Percentiles rank a stretch among this genome's conserved stretches.
These are phyloP conservation scores for Hirtodrosophila alboralis DNA, from an alignment of 2,888 invertebrate genomes.

Conservation along the genomic window DNA sequence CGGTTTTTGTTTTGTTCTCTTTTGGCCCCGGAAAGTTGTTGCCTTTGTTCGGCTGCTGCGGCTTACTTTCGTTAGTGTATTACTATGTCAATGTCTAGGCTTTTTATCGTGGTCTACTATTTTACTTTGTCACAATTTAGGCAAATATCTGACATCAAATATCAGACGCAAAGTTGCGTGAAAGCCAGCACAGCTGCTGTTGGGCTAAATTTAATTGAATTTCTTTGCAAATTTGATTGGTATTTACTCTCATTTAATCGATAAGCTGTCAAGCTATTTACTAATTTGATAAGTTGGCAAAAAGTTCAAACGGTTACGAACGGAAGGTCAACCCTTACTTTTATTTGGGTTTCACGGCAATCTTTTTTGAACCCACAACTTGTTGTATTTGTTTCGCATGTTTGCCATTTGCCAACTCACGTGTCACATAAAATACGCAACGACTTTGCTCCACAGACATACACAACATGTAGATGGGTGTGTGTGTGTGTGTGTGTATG, in stretches of 20 bases:
- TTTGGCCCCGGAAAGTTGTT: slow-evolving; percentile 1
- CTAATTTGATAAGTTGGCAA: slow-evolving; percentile 68
- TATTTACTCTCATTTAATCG: slow-evolving; percentile 54
- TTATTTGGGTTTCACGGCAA: slow-evolving; percentile 9
- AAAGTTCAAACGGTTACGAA: slow-evolving; percentile 33
- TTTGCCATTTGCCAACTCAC: slow-evolving; percentile 52
- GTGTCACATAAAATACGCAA: slow-evolving; percentile 56
- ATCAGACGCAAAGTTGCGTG: slow-evolving; percentile 26
- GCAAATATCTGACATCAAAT: slow-evolving; percentile 28
- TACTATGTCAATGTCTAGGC: slow-evolving; percentile 19
- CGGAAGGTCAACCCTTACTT: slow-evolving; percentile 16
- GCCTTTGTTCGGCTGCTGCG: slow-evolving; percentile 26
- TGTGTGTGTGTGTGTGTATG: no score
- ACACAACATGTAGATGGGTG: no score
- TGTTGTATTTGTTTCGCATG: slow-evolving; percentile 35
- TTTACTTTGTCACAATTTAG: slow-evolving; percentile 34
- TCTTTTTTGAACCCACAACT: slow-evolving; percentile 26
- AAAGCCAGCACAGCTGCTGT: slow-evolving; percentile 37
- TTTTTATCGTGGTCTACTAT: slow-evolving; percentile 7
- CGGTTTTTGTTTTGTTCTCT: slow-evolving; percentile 34
- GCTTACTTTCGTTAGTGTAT: slow-evolving; percentile 26
- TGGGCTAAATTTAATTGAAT: slow-evolving; percentile 68
- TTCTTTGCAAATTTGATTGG: slow-evolving; percentile 69
- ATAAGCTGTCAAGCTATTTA: slow-evolving; percentile 56
- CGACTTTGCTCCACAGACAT: slow-evolving; percentile 23